Base-by-base conservation (phyloP, 1,140 invertebrate genomes). In the Steinernema feltiae region DNA sequence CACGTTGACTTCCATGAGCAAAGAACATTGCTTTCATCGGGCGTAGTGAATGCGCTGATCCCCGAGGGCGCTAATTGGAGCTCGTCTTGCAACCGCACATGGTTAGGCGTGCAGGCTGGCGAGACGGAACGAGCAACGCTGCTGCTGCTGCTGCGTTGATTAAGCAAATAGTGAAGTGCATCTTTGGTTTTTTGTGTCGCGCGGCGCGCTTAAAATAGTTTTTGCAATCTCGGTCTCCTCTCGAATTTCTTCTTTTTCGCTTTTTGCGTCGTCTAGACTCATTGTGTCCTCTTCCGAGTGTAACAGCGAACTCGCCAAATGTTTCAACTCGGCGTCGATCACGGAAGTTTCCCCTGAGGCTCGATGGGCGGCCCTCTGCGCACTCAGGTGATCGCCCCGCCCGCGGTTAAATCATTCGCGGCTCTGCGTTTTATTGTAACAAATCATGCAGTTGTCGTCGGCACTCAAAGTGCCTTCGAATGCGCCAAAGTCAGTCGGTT, bases 401-500 rank as follows among this genome's bases (percentile, higher is more conserved):
- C 53, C 53, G n/a, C 53, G 53, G 24, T 18, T 41, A 41, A 41
- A 41, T 41, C 18, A 18, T 41, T 41, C 35, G 35, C 35, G 18
- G 35, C 35, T 41, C 35, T 41, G 3, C 53, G 2, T 63, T 21
- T n/a, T 63, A 63, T 63, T 63, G 53, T 63, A 63, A 63, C 53
- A 63, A 63, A 63, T 63, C 53, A 63, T 63, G 53, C 15, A 7
- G 41, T 7, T 7, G 41, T n/a, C 41, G 15, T 27, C 15, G 53
- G 53, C 53, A 63, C 53, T 63, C 53, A n/a, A n/a, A 27, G 53
- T 63, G 53, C 53, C n/a, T n/a, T n/a, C n/a, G n/a, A n/a, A n/a
- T n/a, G n/a, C 35, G 35, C 35, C 35, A 7, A 27, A 21, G 53
- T 21, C 24, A 12, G 41, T 63, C 35, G 18, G 35, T 41, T 7